Evolutionary conservation across 2,797 vertebrate species (phyloP), one percentile per base, ranked within the genome.

Genomic region (Crocidura indochinensis): DNA sequence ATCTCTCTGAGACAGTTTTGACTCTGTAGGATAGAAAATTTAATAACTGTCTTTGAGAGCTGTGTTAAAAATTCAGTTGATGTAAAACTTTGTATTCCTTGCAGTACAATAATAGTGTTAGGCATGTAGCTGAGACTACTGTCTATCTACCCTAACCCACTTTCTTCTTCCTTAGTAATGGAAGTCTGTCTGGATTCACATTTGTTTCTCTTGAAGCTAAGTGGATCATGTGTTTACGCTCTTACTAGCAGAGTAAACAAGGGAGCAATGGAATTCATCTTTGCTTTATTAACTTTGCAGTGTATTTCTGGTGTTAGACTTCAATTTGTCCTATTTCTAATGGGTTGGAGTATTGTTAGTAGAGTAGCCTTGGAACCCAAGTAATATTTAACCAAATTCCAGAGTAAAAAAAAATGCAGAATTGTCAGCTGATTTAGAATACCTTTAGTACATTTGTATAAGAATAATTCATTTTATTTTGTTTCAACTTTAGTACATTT

Each of bases 391-490:
- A 91, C 3, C 17, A 81, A 15, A 84, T 84, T 29, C n/a, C 74
- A 65, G 62, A 81, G 75, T 65, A 62, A 84, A 64, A 14, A 19
- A 6, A 12, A 8, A 8, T 9, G 11, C 6, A 67, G 49, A 44
- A 2, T 17, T 68, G 9, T 91, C 26, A 76, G 20, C 38, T 76
- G 69, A 76, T 76, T 60, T 84, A 81, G 78, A 93, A 71, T 24
- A 72, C 10, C 10, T 94, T 7, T 77, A 46, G 31, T 75, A 22
- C 44, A 38, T 22, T n/a, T 26, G 8, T 72, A 31, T 26, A 5
- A 77, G 65, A 92, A 26, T 86, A 84, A 71, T 47, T 0, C 75
- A 69, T 81, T 91, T 20, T 77, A 10, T 77, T 80, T 87, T 65
- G 47, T 67, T 82, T 69, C 67, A 69, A 27, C 24, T 5, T 85